Percentiles rank a stretch among this genome's conserved stretches.
Evolutionary conservation across 2,113 vertebrate species (phyloP).

Genomic region (Neogale vison): DNA sequence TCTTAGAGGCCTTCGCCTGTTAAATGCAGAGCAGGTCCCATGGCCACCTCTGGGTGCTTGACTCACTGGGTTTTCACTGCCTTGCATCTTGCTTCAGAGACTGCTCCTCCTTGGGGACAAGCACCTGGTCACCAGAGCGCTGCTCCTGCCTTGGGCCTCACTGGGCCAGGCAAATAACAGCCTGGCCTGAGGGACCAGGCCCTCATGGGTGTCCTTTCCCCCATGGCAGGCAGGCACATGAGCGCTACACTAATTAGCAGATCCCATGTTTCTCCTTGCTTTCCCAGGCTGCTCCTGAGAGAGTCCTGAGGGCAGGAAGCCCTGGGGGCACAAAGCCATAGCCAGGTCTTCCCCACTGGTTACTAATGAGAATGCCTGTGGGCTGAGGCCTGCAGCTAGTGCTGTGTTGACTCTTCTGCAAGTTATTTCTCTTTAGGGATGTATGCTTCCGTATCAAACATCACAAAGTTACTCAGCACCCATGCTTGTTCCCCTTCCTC

Average conservation of each 20-base stretch:
- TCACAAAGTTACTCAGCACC: not conserved
- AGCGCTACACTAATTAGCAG: not conserved
- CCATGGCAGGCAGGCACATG: not conserved
- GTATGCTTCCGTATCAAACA: not conserved
- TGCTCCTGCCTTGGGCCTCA: not conserved
- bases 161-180: slow-evolving; percentile 18
- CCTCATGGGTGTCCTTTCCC: not conserved
- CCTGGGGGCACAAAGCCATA: not conserved
- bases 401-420: not conserved
- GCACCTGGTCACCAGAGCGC: not conserved
- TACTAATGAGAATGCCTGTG: slow-evolving; percentile 14
- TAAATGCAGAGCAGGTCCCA: not conserved
- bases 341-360: not conserved
- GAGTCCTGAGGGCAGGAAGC: not conserved
- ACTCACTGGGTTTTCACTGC: not conserved
- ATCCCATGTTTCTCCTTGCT: not conserved
- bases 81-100: not conserved
- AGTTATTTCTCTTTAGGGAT: not conserved
- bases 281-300: not conserved
- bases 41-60: not conserved
- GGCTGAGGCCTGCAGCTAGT: not conserved
- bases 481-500: not conserved
- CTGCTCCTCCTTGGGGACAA: not conserved
- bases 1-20: not conserved
- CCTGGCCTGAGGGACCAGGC: not conserved